Evolutionary conservation across 2,113 vertebrate genomes (phyloP).

Genomic region (Lycocorax pyrrhopterus): DNA sequence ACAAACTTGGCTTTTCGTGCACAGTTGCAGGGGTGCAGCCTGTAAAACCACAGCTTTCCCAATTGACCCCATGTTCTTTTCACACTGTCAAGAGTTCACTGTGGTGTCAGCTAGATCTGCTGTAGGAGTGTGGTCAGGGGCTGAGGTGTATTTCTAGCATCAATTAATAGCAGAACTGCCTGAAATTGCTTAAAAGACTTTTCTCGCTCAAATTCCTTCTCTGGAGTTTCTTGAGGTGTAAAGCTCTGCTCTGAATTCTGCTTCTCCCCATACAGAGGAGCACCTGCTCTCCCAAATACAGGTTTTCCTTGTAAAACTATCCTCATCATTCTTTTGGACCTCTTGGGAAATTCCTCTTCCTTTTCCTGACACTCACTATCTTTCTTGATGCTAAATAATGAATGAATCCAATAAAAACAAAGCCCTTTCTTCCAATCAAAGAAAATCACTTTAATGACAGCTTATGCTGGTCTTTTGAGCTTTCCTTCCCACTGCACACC

Average conservation of each 20-base stretch:
- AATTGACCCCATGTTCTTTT: neutral
- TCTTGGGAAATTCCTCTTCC: neutral
- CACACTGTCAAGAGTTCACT: neutral
- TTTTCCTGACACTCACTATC: neutral
- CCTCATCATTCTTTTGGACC: neutral
- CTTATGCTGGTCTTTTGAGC: neutral
- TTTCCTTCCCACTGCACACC: neutral
- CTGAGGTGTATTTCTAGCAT: neutral
- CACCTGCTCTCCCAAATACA: neutral
- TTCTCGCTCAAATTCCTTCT: neutral
- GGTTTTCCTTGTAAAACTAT: neutral
- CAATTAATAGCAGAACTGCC: neutral
- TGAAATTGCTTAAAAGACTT: neutral
- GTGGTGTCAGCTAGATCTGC: neutral
- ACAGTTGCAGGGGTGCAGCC: neutral
- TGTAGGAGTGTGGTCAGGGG: neutral
- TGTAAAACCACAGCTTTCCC: neutral
- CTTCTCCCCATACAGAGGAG: neutral
- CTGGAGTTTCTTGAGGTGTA: neutral
- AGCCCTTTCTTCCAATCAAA: slow-evolving; percentile 4
- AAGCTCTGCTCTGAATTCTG: neutral
- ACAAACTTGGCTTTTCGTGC: neutral
- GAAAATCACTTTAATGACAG: neutral
- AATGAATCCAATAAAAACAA: slow-evolving; percentile 25
- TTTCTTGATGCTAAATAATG: slow-evolving; percentile 7